Evolutionary conservation across 2,113 vertebrate species (phyloP).

Genomic region (Stegostoma tigrinum): DNA sequence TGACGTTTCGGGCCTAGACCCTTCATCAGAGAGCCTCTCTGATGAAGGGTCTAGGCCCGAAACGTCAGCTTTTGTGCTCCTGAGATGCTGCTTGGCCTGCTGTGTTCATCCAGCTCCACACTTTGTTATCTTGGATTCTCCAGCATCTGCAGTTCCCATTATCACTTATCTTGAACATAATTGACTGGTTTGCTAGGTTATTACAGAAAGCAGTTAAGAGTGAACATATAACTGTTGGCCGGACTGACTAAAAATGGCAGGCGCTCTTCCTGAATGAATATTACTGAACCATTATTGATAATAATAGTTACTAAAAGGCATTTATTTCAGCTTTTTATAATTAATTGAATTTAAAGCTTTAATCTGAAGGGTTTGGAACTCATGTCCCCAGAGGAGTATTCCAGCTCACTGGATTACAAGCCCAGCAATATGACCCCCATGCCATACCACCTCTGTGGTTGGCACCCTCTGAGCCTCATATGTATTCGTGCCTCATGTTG

Average conservation of each 20-base stretch:
- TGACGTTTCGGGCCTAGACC: no score
- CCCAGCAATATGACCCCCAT: not conserved
- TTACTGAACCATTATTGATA: not conserved
- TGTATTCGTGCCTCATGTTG: not conserved
- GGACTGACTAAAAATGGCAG: not conserved
- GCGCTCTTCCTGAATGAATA: not conserved
- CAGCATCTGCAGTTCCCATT: no score
- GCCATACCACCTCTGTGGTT: not conserved
- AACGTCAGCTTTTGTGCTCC: no score
- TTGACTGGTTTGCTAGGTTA: not conserved
- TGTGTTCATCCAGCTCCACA: no score
- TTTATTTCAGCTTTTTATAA: not conserved
- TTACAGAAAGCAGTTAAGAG: not conserved
- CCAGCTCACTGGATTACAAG: not conserved
- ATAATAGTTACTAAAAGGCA: not conserved
- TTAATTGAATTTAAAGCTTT: not conserved
- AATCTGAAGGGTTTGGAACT: not conserved
- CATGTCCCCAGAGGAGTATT: not conserved
- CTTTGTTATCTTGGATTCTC: no score
- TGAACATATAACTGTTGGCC: not conserved
- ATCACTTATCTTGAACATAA: not conserved
- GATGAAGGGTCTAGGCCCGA: no score
- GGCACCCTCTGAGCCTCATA: not conserved
- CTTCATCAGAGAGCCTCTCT: no score
- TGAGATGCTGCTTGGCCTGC: no score